Percentiles rank a stretch among this genome's conserved stretches.
These are phyloP conservation scores for Eupithecia subfuscata DNA, from an alignment of 2,888 invertebrate species.

Conservation along the genomic window DNA sequence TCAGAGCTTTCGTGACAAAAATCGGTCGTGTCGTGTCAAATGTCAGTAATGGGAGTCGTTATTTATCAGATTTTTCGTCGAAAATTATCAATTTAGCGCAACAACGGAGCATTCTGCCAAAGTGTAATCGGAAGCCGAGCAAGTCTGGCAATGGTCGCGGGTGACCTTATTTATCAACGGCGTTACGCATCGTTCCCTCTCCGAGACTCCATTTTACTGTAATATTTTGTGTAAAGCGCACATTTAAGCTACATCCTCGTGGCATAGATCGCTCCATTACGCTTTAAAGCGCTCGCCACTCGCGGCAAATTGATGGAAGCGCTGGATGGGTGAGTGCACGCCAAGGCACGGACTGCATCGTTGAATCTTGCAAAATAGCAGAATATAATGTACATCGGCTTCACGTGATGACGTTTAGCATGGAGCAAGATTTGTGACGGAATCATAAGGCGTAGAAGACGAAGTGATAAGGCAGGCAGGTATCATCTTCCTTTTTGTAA, in stretches of 20 bases:
- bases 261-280: slow-evolving; percentile 37
- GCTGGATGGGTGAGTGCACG: slow-evolving; percentile 30
- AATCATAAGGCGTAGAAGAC: background rate
- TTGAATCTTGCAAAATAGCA: background rate
- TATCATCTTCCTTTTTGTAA: background rate
- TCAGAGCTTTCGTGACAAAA: background rate
- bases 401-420: background rate
- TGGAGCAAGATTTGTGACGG: background rate
- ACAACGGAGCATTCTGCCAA: background rate
- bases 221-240: slow-evolving; percentile 31
- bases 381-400: background rate
- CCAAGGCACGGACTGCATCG: slow-evolving; percentile 20
- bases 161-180: background rate
- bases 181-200: slow-evolving; percentile 4
- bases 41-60: background rate
- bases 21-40: background rate
- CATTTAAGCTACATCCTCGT: slow-evolving; percentile 27
- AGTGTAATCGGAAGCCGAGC: background rate
- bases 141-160: background rate
- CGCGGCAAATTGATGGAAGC: slow-evolving; percentile 42
- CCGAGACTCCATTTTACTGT: slow-evolving; percentile 4
- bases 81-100: background rate
- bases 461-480: background rate
- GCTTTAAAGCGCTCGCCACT: slow-evolving; percentile 38
- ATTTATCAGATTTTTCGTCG: background rate